Percentiles rank a stretch among this genome's conserved stretches.
These are phyloP conservation scores for Drosophila borborema DNA, from an alignment of 2,888 invertebrate species.

Conservation along the genomic window DNA sequence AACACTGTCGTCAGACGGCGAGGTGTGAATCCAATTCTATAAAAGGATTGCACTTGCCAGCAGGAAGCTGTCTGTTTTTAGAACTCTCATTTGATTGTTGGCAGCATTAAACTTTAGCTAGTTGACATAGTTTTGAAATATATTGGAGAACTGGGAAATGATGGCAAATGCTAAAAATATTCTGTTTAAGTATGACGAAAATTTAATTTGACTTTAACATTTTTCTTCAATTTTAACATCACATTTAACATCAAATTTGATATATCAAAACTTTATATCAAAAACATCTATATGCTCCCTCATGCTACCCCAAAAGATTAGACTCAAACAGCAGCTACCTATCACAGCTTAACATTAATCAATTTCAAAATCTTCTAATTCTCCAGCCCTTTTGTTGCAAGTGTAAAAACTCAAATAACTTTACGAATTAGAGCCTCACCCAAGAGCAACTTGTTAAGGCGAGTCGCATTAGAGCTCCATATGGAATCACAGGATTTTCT, in stretches of 20 bases:
- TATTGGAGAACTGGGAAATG: background rate
- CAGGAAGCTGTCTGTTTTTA: constrained; percentile 18
- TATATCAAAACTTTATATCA: too few relatives aligned
- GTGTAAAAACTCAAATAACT: background rate
- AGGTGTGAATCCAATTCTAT: constrained; percentile 26
- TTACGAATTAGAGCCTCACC: background rate
- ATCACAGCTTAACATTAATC: constrained; percentile 4
- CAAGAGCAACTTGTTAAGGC: too few relatives aligned
- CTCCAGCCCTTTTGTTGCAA: background rate
- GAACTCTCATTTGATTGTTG: constrained; percentile 36
- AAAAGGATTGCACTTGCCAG: constrained; percentile 17
- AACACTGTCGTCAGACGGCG: constrained; percentile 52
- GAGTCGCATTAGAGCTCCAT: background rate
- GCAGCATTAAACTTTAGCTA: constrained; percentile 19
- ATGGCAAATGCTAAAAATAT: background rate
- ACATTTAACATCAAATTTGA: background rate
- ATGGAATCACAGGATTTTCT: background rate
- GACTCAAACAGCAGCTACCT: background rate
- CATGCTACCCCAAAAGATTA: background rate
- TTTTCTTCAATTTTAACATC: too few relatives aligned
- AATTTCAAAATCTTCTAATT: background rate
- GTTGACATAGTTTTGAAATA: constrained; percentile 29
- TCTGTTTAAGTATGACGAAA: too few relatives aligned
- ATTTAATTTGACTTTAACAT: too few relatives aligned
- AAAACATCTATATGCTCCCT: background rate